Conservation (phyloP, 2,797 vertebrate genomes). For the Ambastaia sidthimunki region DNA sequence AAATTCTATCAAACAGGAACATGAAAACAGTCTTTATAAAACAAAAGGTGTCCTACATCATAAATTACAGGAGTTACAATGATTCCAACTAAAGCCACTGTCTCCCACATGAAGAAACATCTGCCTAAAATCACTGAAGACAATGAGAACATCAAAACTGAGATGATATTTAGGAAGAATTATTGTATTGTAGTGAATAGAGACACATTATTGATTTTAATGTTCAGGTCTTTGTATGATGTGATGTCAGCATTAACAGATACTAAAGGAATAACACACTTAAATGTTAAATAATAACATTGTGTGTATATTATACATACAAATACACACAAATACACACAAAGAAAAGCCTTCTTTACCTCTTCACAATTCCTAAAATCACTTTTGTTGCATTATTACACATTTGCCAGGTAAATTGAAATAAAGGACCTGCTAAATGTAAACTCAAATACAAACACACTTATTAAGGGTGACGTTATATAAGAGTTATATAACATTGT, state of each 20-base stretch:
- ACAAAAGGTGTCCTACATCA: constrained; percentile 34
- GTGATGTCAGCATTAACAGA: not conserved
- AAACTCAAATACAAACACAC: too few species aligned
- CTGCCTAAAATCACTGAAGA: not conserved
- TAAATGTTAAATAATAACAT: too few species aligned
- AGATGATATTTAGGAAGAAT: constrained; percentile 33
- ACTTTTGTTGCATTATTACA: too few species aligned
- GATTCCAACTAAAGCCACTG: not conserved
- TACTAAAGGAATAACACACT: constrained; percentile 27
- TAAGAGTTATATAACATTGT: too few species aligned
- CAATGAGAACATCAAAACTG: constrained; percentile 25
- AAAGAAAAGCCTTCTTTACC: not conserved
- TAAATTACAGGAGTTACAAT: constrained; percentile 40
- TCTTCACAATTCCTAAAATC: not conserved
- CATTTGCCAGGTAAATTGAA: too few species aligned
- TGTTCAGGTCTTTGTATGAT: constrained; percentile 15
- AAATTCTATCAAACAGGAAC: constrained; percentile 43
- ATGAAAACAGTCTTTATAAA: constrained; percentile 36
- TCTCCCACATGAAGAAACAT: not conserved
- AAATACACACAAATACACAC: not conserved
- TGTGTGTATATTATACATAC: too few species aligned
- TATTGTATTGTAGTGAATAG: constrained; percentile 32
- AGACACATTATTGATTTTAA: constrained; percentile 35
- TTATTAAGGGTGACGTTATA: too few species aligned
- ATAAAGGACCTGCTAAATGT: too few species aligned